Percentiles rank a stretch among this genome's conserved stretches.
phyloP scores from a whole-genome alignment of 2,113 vertebrate genomes.

The Neolamprologus cancellatus region DNA sequence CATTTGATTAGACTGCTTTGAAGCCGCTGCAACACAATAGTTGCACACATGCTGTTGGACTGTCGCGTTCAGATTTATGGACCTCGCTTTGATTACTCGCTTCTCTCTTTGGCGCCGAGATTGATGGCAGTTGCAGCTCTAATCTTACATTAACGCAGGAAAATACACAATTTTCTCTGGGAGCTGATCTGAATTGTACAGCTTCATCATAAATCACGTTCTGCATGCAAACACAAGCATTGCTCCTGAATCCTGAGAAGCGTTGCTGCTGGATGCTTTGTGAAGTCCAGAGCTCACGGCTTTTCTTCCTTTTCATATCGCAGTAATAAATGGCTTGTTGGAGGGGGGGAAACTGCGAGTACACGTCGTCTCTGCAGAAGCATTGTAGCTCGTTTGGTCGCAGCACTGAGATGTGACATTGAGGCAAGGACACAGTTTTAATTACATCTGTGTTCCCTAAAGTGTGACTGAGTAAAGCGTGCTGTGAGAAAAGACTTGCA shows the following conservation, averaged over 20 bases:
- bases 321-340: constrained; percentile 1
- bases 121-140: constrained; percentile 41
- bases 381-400: background rate
- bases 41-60: background rate
- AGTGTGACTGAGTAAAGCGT: background rate
- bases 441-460: constrained; percentile 21
- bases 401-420: background rate
- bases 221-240: constrained; percentile 34
- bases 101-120: constrained; percentile 34
- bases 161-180: constrained; percentile 23
- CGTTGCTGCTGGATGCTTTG: constrained; percentile 31
- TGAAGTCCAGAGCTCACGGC: background rate
- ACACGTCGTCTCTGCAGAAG: background rate
- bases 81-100: constrained; percentile 44
- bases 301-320: background rate
- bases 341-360: background rate
- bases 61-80: constrained; percentile 57
- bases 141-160: constrained; percentile 50
- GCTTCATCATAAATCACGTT: constrained; percentile 33
- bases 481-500: background rate
- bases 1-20: constrained; percentile 18
- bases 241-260: constrained; percentile 15
- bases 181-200: constrained; percentile 15
- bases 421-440: constrained; percentile 28
- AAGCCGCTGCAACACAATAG: constrained; percentile 7